phyloP scores from a whole-genome alignment of 2,888 invertebrate species.

The Folsomia manolachei region DNA sequence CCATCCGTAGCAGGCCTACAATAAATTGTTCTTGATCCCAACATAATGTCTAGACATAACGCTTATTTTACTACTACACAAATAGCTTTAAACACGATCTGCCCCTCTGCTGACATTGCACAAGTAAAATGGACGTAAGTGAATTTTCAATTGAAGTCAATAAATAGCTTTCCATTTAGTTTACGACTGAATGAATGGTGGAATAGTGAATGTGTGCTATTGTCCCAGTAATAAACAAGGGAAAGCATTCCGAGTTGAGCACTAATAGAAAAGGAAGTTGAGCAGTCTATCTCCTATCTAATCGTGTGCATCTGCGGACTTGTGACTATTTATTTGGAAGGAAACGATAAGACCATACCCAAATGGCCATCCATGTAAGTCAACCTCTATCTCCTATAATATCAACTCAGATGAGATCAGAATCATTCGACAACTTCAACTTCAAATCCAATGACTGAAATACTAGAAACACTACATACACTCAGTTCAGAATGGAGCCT shows the following conservation, averaged over 20 bases:
- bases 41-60: too few relatives aligned
- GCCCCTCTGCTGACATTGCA: background rate
- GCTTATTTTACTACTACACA: too few relatives aligned
- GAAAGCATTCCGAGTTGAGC: background rate
- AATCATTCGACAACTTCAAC: background rate
- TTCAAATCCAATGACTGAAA: background rate
- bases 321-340: background rate
- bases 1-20: too few relatives aligned
- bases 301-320: background rate
- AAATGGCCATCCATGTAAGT: background rate
- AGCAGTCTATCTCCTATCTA: background rate
- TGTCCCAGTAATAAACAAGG: slow-evolving; percentile 1
- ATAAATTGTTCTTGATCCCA: too few relatives aligned
- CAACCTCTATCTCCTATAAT: background rate
- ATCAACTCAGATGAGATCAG: background rate
- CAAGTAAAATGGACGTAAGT: background rate
- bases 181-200: background rate
- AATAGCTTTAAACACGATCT: too few relatives aligned
- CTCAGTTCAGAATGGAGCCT: background rate
- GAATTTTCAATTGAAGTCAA: background rate
- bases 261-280: background rate
- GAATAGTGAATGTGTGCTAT: background rate
- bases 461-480: background rate
- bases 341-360: background rate
- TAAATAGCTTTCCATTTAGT: background rate